Conservation (phyloP, 2,113 vertebrate genomes). For the Notothenia coriiceps region DNA sequence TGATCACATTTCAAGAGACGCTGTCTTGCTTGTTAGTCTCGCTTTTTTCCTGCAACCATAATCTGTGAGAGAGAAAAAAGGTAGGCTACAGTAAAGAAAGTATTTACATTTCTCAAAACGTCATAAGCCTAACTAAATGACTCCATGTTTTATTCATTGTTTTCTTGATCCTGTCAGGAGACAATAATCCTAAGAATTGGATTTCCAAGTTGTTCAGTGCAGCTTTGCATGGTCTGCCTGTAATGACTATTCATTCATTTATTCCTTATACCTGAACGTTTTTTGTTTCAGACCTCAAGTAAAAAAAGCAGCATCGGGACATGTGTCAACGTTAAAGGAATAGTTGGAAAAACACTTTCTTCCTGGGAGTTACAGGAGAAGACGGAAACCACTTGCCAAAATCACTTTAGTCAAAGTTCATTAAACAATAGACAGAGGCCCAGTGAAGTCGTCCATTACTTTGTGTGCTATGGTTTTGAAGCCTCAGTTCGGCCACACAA, state of each 20-base stretch:
- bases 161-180: constrained; percentile 4
- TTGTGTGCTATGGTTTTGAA: too few species aligned
- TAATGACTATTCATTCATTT: not conserved
- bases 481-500: too few species aligned
- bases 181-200: not conserved
- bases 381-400: not conserved
- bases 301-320: not conserved
- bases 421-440: too few species aligned
- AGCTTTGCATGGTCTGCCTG: not conserved
- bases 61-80: constrained; percentile 22
- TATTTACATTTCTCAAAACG: constrained; percentile 12
- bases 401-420: too few species aligned
- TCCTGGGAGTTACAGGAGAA: not conserved
- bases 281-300: not conserved
- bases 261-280: too few species aligned
- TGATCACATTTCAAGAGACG: constrained; percentile 23
- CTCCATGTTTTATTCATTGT: constrained; percentile 7
- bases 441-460: too few species aligned
- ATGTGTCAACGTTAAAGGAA: not conserved
- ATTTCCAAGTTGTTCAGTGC: not conserved
- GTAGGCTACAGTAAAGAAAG: not conserved
- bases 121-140: not conserved
- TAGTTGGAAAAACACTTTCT: not conserved
- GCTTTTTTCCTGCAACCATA: constrained; percentile 1
- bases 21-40: constrained; percentile 34